These are phyloP conservation scores for Diarsia rubi DNA, from an alignment of 2,888 invertebrate species.

Conservation along the genomic window DNA sequence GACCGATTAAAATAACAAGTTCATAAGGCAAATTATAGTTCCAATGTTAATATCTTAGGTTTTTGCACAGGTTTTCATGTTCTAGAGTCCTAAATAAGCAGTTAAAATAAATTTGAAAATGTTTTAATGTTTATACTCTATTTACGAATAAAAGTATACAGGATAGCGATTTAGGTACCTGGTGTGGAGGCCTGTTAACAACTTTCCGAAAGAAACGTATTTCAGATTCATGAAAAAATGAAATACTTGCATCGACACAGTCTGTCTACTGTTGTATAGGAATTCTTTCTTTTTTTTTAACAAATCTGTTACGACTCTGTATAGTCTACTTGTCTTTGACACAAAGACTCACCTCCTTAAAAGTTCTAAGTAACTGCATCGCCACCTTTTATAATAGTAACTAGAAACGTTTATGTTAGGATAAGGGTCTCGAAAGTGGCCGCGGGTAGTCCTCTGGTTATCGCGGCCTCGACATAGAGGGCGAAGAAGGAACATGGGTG, in stretches of 20 bases:
- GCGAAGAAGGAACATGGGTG: no score
- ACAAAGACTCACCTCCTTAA: neutral
- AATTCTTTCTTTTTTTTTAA: neutral
- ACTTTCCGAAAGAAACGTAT: neutral
- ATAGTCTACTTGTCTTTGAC: neutral
- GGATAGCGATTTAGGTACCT: neutral
- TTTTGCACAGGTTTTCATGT: neutral
- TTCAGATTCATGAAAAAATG: neutral
- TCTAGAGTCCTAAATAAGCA: neutral
- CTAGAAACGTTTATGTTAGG: neutral
- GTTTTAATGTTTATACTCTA: neutral
- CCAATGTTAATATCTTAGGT: neutral
- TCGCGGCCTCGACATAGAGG: no score
- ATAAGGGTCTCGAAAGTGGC: neutral
- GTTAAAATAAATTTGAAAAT: neutral
- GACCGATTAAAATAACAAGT: neutral
- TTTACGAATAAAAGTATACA: neutral
- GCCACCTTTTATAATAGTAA: neutral
- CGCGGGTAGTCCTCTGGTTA: no score
- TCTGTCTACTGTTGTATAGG: neutral
- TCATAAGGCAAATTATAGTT: neutral
- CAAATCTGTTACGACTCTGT: neutral
- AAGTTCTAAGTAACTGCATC: neutral
- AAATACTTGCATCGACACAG: neutral
- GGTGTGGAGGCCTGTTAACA: neutral